Conservation (phyloP, 2,888 invertebrate species). For the Cryptophagus acutangulus region DNA sequence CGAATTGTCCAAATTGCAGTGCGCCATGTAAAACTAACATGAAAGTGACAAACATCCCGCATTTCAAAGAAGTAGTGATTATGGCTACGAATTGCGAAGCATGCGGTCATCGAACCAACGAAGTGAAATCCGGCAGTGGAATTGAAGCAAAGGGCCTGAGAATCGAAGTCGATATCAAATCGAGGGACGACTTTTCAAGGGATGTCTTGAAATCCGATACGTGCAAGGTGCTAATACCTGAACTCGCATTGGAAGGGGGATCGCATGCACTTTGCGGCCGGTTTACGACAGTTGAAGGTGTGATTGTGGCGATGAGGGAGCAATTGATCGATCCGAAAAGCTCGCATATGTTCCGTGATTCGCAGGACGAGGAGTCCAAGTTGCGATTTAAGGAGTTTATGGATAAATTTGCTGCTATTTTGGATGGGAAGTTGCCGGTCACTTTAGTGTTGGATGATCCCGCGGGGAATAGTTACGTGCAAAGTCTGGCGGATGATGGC, state of each 20-base stretch:
- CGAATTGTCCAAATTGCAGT: constrained; percentile 83
- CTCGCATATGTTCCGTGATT: constrained; percentile 69
- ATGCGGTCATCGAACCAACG: constrained; percentile 90
- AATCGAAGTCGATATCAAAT: constrained; percentile 68
- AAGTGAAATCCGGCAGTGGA: constrained; percentile 92
- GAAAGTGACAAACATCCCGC: constrained; percentile 91
- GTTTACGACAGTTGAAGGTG: constrained; percentile 93
- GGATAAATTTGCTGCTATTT: constrained; percentile 60
- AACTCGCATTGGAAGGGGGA: constrained; percentile 83
- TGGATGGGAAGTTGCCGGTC: constrained; percentile 57
- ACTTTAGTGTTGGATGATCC: constrained; percentile 92
- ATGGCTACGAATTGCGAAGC: constrained; percentile 92
- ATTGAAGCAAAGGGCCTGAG: constrained; percentile 75
- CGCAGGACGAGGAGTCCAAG: constrained; percentile 55
- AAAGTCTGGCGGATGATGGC: constrained; percentile 68
- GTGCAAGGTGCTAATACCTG: constrained; percentile 74
- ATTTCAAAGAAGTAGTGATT: constrained; percentile 96
- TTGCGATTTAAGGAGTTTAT: constrained; percentile 61
- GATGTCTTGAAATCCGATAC: constrained; percentile 93
- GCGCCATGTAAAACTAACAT: constrained; percentile 84
- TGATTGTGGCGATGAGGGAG: constrained; percentile 71
- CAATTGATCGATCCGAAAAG: constrained; percentile 58
- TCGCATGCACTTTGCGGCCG: constrained; percentile 82
- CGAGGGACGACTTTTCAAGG: constrained; percentile 76
- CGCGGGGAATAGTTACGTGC: constrained; percentile 94